Evolutionary conservation across 2,113 vertebrate species (phyloP).

Genomic region (Labeo rohita): DNA sequence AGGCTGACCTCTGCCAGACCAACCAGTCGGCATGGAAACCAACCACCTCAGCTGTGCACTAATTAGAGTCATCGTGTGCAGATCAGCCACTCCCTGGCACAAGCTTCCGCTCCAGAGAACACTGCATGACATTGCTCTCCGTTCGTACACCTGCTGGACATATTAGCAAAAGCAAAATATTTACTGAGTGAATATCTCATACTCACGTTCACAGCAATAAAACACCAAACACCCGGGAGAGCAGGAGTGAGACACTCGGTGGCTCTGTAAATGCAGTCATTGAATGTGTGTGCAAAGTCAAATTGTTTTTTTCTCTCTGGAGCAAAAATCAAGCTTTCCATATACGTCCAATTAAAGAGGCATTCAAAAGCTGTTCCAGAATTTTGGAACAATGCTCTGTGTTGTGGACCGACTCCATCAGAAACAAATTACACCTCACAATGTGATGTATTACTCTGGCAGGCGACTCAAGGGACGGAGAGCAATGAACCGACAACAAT

Average conservation of each 20-base stretch:
- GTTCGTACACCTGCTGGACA: background rate
- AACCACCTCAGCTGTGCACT: conserved; percentile 59
- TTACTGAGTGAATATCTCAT: background rate
- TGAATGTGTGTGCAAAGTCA: background rate
- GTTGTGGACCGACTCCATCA: conserved; percentile 18
- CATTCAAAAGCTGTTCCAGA: background rate
- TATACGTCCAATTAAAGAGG: conserved; percentile 29
- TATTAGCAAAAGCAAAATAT: background rate
- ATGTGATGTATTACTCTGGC: conserved; percentile 45
- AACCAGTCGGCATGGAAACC: conserved; percentile 71
- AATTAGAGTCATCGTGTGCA: conserved; percentile 69
- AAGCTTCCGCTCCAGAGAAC: conserved; percentile 26
- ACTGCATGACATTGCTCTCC: conserved; percentile 8
- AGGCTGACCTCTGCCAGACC: conserved; percentile 35
- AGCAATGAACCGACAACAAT: conserved; percentile 19
- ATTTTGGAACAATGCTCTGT: conserved; percentile 29
- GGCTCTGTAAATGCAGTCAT: conserved; percentile 6
- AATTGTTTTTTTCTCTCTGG: conserved; percentile 4
- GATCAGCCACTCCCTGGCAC: conserved; percentile 39
- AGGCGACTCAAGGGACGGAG: conserved; percentile 10
- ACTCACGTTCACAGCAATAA: conserved; percentile 1
- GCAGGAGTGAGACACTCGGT: background rate
- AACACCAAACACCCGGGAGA: conserved; percentile 13
- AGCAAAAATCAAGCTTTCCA: background rate
- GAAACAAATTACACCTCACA: conserved; percentile 48